A percentile compares a stretch with the other conserved stretches of the same genome.
Conservation (phyloP, 2,888 invertebrate species). For the Aphodius granarius region DNA sequence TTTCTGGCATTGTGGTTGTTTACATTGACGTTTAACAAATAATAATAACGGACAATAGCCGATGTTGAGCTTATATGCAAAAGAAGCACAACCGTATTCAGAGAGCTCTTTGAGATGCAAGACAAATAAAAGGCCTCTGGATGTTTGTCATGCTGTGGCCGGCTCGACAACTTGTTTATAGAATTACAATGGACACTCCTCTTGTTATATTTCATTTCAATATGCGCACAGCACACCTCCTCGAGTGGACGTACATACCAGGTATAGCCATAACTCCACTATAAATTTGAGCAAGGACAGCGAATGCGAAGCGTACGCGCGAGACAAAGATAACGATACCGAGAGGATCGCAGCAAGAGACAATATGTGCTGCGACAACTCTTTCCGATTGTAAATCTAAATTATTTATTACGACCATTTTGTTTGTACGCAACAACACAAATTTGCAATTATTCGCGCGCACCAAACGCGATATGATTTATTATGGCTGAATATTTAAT, state of each 20-base stretch:
- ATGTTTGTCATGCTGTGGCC: slow-evolving; percentile 2
- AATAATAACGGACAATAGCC: no score
- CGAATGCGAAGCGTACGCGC: not conserved
- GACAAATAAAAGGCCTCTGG: not conserved
- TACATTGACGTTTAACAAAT: not conserved
- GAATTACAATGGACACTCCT: slow-evolving; percentile 12
- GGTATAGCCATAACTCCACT: not conserved
- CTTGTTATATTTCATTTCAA: slow-evolving; percentile 12
- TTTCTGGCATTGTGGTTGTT: not conserved
- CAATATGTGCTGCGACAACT: not conserved
- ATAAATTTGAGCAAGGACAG: not conserved
- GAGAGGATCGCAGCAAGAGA: not conserved
- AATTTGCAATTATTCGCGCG: not conserved
- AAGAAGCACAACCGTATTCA: not conserved
- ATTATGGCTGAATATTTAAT: not conserved
- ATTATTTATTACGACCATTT: not conserved
- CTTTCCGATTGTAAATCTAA: slow-evolving; percentile 3
- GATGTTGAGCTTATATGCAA: not conserved
- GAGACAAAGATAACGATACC: not conserved
- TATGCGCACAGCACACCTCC: slow-evolving; percentile 4
- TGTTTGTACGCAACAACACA: not conserved
- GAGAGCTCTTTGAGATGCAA: not conserved
- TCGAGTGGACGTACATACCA: not conserved
- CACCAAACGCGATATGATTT: not conserved
- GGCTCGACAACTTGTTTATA: slow-evolving; percentile 9